Evolutionary conservation across 2,888 invertebrate species (phyloP).

Genomic region (Melanostoma mellinum): DNA sequence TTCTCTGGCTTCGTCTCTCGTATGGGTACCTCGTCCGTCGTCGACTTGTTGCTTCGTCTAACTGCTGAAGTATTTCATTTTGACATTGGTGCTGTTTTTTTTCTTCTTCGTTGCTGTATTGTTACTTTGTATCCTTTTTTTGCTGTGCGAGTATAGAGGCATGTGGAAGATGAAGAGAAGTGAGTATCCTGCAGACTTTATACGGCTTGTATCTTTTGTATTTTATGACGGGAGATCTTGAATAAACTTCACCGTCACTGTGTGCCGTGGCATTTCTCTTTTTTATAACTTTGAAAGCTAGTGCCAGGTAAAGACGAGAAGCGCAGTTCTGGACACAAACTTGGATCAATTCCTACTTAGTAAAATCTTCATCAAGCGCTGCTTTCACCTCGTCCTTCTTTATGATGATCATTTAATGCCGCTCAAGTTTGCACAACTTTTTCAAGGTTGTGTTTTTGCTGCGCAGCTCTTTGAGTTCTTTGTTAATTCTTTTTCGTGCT

Average conservation of each 20-base stretch:
- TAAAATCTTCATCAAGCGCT: too few relatives aligned
- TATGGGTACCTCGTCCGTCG: background rate
- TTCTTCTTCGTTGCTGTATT: constrained; percentile 14
- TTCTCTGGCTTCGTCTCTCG: background rate
- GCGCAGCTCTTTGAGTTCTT: constrained; percentile 12
- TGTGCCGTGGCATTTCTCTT: constrained; percentile 19
- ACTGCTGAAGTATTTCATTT: constrained; percentile 41
- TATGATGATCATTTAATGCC: too few relatives aligned
- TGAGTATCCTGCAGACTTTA: constrained; percentile 55
- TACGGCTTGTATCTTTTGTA: constrained; percentile 52
- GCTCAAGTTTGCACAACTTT: constrained; percentile 32
- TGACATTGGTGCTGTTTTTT: constrained; percentile 34
- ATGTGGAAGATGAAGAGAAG: background rate
- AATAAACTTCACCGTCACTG: constrained; percentile 53
- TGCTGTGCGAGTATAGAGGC: background rate
- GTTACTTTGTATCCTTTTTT: constrained; percentile 37
- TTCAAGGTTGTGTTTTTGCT: constrained; percentile 60
- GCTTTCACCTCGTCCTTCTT: too few relatives aligned
- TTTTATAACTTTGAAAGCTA: background rate
- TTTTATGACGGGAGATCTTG: constrained; percentile 62
- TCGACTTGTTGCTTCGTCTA: constrained; percentile 23
- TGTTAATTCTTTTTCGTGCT: background rate
- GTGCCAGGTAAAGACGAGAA: too few relatives aligned
- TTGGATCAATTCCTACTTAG: too few relatives aligned
- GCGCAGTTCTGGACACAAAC: too few relatives aligned